Evolutionary conservation across 2,888 invertebrate genomes (phyloP).

Genomic region (Punctoribates punctum): DNA sequence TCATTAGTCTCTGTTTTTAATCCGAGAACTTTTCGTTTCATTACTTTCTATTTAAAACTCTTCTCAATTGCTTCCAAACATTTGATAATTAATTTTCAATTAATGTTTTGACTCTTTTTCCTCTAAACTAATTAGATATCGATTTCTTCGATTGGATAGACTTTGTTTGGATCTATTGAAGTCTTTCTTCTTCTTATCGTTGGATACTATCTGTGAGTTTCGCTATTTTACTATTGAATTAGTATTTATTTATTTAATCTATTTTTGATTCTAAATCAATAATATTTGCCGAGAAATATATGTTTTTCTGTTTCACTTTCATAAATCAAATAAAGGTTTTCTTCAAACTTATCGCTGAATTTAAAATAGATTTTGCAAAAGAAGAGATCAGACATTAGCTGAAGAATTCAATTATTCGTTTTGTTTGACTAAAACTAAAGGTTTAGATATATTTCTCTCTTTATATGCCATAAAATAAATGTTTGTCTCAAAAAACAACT

Average conservation of each 20-base stretch:
- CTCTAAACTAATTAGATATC: too few relatives aligned
- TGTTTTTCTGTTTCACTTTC: background rate
- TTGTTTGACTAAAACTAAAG: background rate
- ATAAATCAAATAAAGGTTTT: constrained; percentile 6
- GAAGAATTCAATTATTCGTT: constrained; percentile 5
- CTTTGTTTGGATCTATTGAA: too few relatives aligned
- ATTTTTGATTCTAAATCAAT: constrained; percentile 20
- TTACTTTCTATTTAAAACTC: too few relatives aligned
- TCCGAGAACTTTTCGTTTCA: too few relatives aligned
- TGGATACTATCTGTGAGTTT: too few relatives aligned
- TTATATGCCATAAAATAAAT: background rate
- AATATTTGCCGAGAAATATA: background rate
- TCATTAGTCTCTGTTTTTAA: too few relatives aligned
- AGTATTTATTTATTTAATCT: constrained; percentile 16
- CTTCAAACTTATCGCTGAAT: background rate
- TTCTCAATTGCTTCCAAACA: too few relatives aligned
- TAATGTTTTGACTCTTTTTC: too few relatives aligned
- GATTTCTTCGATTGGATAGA: too few relatives aligned
- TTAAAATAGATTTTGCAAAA: background rate
- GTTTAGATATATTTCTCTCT: background rate
- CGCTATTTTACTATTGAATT: background rate
- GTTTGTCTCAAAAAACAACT: background rate
- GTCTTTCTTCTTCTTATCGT: too few relatives aligned
- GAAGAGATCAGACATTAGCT: background rate
- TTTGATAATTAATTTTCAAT: too few relatives aligned